A percentile compares a stretch with the other conserved stretches of the same genome.
phyloP scores from a whole-genome alignment of 2,888 invertebrate genomes.

The Esperia sulphurella region DNA sequence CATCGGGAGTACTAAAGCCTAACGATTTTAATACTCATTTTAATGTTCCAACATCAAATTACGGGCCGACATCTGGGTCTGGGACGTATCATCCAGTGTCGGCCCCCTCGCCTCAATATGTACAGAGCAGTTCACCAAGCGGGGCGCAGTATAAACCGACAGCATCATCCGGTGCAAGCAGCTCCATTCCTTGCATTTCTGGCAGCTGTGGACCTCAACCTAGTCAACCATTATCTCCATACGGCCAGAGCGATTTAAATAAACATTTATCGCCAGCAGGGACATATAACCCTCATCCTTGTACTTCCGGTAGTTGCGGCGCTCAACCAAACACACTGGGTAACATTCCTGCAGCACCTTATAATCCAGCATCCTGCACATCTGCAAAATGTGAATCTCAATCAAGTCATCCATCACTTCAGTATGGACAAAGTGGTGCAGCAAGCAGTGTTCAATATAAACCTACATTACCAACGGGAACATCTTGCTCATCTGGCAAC shows the following conservation, averaged over 20 bases:
- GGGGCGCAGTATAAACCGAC: not conserved
- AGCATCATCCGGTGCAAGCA: not conserved
- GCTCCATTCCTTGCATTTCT: conserved; percentile 18
- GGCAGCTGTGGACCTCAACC: conserved; percentile 24
- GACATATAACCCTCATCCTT: not conserved
- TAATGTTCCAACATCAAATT: not conserved
- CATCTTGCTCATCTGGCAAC: conserved; percentile 4
- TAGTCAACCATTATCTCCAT: conserved; percentile 10
- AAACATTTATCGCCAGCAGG: not conserved
- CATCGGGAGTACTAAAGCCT: conserved; percentile 46
- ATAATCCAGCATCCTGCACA: conserved; percentile 7
- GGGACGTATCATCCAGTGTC: not conserved
- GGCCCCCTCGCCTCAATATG: not conserved
- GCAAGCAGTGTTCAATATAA: not conserved
- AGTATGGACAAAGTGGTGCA: conserved; percentile 4
- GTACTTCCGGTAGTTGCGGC: conserved; percentile 3
- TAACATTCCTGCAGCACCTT: not conserved
- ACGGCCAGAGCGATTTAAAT: not conserved
- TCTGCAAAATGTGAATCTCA: conserved; percentile 13
- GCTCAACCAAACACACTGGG: not conserved
- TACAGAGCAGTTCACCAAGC: conserved; percentile 6
- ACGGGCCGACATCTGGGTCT: not conserved
- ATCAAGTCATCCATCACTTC: conserved; percentile 2
- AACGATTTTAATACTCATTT: conserved; percentile 33
- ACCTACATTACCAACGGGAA: not conserved